Evolutionary conservation across 53 echinoderm and acorn worm species (phyloP), one percentile per base, ranked within the genome.

Genomic region (Temnopleurus reevesii): DNA sequence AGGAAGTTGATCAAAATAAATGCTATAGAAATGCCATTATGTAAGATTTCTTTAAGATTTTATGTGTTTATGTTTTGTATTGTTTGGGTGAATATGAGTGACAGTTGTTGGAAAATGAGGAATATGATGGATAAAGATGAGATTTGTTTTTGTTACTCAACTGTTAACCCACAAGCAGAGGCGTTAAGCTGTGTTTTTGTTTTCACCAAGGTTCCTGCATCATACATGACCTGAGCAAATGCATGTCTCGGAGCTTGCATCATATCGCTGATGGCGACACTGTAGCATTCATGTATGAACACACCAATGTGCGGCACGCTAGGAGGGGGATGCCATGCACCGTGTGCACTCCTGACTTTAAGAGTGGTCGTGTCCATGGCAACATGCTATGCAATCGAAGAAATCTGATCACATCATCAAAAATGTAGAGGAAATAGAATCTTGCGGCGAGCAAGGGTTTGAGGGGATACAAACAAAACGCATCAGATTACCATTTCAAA

Each of bases 371-470:
- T 87, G 7, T 46, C 88, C 88, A 87, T 87, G 71, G 53, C 88
- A 71, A 87, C 88, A 34, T 3, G 36, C 66, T 66, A 49, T 87
- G 71, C 51, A 64, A 87, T 46, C 66, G 34, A 66, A 49, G 88
- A 87, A 87, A 87, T 87, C 88, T 87, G 88, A 87, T 87, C 88
- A 47, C 88, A 71, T 66, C 71, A 71, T 87, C 65, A 87, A 71
- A 87, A 87, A 85, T 85, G 60, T 85, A 60, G 58, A 60, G 85
- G 44, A 60, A 85, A 85, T 60, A 60, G 60, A 85, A 60, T 85
- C 60, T 85, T 85, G 85, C 44, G 85, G 85, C 4, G 85, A 60
- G 85, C 59, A 44, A 44, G 85, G 85, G 61, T 59, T 59, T 45
- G 85, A 24, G 60, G 85, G 85, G 85, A 59, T 47, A 85, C 60